Base-by-base conservation (phyloP, 2,113 vertebrate genomes). In the Rynchops niger region DNA sequence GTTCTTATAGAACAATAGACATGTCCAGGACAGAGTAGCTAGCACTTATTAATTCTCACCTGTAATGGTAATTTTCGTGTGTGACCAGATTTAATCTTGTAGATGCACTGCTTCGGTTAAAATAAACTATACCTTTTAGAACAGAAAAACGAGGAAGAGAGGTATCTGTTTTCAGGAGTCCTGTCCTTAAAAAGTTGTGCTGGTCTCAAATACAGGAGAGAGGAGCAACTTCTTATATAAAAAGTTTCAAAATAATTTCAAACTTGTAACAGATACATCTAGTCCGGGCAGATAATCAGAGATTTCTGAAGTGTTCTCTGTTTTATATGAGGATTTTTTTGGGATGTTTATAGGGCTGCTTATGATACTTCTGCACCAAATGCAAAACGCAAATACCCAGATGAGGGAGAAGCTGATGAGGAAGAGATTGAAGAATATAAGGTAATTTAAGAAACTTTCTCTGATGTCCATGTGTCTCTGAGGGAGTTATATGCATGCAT, bases 381-480 rank as follows among this genome's bases (percentile, higher is more conserved):
- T 94, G 96, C 98, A 34, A 99, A 99, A 96, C 98, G 98, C 77
- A 99, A 99, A 94, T 98, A 96, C 40, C 98, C 97, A 62, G 98
- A 98, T 32, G 99, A 99, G 66, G 99, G 99, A 81, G 99, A 99
- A 78, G 98, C 99, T 32, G 98, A 98, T 45, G 99, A 99, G 94
- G 99, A 99, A 95, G 99, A 99, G 89, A 95, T 99, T 47, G 99
- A 99, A 97, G 99, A 99, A 85, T 99, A 98, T 76, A 99, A 99
- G 98, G 99, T 99, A 97, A 98, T 84, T 45, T 45, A 45, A 45
- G 45, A 45, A 45, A 45, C 6, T 77, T 77, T 42, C 18, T 77
- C 1, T 71, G 25, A 5, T 78, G 26, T 4, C 82, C 4, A 0
- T 9, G 3, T 63, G 21, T 66, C 42, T 73, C 11, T 47, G 40